Conservation (phyloP, 2,888 invertebrate species). For the Lasioglossum pauxillum region DNA sequence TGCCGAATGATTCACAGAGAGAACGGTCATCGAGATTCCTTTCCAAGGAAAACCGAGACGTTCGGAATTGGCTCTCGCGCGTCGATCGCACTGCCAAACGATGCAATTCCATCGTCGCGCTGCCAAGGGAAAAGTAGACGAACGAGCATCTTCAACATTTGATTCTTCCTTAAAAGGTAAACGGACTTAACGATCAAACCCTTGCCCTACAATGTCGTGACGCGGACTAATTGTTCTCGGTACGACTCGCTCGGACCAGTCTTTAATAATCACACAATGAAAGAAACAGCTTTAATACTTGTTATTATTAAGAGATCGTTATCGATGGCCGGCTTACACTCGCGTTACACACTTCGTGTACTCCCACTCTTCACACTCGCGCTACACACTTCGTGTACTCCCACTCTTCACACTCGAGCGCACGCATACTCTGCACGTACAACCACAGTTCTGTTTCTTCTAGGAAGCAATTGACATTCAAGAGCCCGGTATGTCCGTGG, state of each 20-base stretch:
- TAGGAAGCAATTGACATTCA: background rate
- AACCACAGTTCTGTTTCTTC: background rate
- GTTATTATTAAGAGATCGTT: background rate
- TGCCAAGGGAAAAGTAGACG: background rate
- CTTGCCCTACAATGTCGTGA: background rate
- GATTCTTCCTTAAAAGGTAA: background rate
- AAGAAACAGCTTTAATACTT: background rate
- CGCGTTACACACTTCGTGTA: background rate
- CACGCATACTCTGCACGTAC: background rate
- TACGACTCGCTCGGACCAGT: background rate
- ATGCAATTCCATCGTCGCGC: background rate
- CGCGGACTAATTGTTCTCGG: background rate
- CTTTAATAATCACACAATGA: background rate
- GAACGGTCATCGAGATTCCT: slow-evolving; percentile 2
- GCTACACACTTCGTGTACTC: too few relatives aligned
- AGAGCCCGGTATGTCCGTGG: background rate
- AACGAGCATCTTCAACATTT: background rate
- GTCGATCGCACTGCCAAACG: background rate
- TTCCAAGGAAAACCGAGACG: background rate
- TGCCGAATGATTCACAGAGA: background rate
- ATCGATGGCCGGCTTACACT: background rate
- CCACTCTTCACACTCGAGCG: too few relatives aligned
- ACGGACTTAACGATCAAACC: background rate
- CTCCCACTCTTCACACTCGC: background rate
- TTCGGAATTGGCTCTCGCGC: background rate